Conservation (phyloP, 1,140 invertebrate species). For the Trachymyrmex cornetzi region DNA sequence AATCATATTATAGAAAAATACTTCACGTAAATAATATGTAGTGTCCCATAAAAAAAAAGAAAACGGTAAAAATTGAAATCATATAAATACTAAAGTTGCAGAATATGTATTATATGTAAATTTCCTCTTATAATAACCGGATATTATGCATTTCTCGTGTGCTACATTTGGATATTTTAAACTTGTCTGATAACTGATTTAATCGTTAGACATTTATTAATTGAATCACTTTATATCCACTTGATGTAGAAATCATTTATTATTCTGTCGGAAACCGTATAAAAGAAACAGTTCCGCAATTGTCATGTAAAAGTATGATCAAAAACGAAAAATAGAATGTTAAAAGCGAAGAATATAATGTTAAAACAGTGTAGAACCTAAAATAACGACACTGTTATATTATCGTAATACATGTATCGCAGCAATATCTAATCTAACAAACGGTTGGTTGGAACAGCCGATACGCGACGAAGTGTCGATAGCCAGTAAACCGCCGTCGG, state of each 20-base stretch:
- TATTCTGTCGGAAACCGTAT: neutral
- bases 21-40: neutral
- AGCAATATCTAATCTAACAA: slow-evolving; percentile 30
- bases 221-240: neutral
- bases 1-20: neutral
- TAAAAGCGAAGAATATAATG: neutral
- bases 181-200: neutral
- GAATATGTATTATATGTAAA: neutral
- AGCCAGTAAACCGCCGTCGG: slow-evolving; percentile 29
- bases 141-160: neutral
- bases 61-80: neutral
- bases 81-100: neutral
- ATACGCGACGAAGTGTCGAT: slow-evolving; percentile 43
- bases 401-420: slow-evolving; percentile 5
- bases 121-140: neutral
- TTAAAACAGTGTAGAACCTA: neutral
- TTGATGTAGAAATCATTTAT: neutral
- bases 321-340: slow-evolving; percentile 1
- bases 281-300: slow-evolving; percentile 3
- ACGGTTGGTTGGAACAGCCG: slow-evolving; percentile 12
- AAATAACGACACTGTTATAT: neutral
- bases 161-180: neutral
- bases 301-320: neutral
- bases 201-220: slow-evolving; percentile 2
- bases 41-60: neutral